Conservation (phyloP, 2,888 invertebrate genomes). For the Amiota communis region DNA sequence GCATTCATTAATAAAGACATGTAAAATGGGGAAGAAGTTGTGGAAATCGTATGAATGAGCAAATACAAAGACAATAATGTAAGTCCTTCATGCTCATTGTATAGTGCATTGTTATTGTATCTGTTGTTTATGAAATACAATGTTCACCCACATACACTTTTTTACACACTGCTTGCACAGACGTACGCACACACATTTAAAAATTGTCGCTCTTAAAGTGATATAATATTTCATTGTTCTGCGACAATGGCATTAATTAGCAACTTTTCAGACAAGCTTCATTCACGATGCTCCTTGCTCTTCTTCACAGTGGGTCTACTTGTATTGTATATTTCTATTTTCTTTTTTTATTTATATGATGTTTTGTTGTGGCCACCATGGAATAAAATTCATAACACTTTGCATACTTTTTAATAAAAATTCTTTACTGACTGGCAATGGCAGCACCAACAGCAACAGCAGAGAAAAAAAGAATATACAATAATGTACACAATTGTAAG, state of each 20-base stretch:
- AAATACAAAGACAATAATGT: too few species aligned
- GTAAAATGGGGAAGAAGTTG: too few species aligned
- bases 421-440: conserved; percentile 18
- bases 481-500: background rate
- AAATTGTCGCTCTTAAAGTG: conserved; percentile 15
- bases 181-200: conserved; percentile 13
- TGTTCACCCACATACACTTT: too few species aligned
- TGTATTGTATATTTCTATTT: conserved; percentile 39
- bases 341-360: conserved; percentile 24
- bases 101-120: too few species aligned
- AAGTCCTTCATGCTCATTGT: too few species aligned
- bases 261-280: conserved; percentile 46
- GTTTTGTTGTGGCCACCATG: conserved; percentile 54
- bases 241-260: conserved; percentile 64
- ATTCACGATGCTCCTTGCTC: background rate
- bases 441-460: conserved; percentile 33
- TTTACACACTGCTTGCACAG: too few species aligned
- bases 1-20: too few species aligned
- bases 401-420: conserved; percentile 42
- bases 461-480: background rate
- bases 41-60: too few species aligned
- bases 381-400: conserved; percentile 63
- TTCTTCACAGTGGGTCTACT: background rate
- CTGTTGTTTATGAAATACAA: too few species aligned
- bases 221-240: conserved; percentile 27